Conservation (phyloP, 2,797 vertebrate species). For the Hydrolagus colliei region DNA sequence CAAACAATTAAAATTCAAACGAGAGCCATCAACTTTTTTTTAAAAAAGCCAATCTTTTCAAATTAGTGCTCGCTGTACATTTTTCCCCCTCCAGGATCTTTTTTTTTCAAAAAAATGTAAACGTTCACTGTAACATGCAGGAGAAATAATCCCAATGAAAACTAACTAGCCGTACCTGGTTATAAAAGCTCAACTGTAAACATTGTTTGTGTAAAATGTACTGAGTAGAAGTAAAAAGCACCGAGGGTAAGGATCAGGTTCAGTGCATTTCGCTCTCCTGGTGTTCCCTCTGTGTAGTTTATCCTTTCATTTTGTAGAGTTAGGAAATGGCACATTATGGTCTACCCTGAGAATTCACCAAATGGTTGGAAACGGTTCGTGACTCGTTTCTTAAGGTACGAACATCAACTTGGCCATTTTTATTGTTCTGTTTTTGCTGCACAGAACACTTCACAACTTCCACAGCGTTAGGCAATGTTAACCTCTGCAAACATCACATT, state of each 20-base stretch:
- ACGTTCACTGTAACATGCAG: not conserved
- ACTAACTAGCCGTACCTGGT: conserved; percentile 19
- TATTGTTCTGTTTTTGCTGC: too few relatives aligned
- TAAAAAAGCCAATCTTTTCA: conserved; percentile 7
- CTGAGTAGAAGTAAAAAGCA: not conserved
- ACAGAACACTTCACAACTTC: too few relatives aligned
- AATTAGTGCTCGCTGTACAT: not conserved
- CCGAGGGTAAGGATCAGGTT: not conserved
- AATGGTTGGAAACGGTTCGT: too few relatives aligned
- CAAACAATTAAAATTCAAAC: not conserved
- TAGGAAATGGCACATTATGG: too few relatives aligned
- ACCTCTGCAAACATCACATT: too few relatives aligned
- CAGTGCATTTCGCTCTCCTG: not conserved
- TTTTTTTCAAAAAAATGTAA: conserved; percentile 2
- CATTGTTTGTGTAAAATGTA: conserved; percentile 18
- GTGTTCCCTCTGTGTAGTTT: not conserved
- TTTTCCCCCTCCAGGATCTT: not conserved
- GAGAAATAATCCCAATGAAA: conserved; percentile 19
- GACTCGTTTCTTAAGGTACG: too few relatives aligned
- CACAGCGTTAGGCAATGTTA: too few relatives aligned
- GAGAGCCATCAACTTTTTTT: not conserved
- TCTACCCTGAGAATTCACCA: too few relatives aligned
- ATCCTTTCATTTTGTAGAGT: not conserved
- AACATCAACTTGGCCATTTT: too few relatives aligned
- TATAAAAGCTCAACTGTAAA: conserved; percentile 22